Evolutionary conservation across 1,140 invertebrate genomes (phyloP), one percentile per base, ranked within the genome.

Genomic region (Cydia splendana): DNA sequence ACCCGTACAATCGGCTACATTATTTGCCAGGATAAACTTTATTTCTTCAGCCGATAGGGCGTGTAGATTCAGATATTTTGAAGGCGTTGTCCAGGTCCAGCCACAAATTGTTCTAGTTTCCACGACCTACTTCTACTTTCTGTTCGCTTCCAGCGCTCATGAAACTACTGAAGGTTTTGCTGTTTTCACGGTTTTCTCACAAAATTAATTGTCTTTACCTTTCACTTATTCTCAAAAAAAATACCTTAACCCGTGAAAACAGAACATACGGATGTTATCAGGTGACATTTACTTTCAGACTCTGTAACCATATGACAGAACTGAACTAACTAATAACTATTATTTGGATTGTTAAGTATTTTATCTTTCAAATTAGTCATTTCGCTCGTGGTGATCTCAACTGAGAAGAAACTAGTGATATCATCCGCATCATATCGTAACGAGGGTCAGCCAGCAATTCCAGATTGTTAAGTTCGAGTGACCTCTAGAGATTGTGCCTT

Each of bases 401-500:
- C 30, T 18, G 7, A 38, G 67, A 71, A 71, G 67, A 67, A 67
- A 71, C 34, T 71, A 38, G 34, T 71, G 67, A 71, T n/a, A 71
- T 38, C 38, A 71, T 71, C 38, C 24, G 67, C 67, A 71, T 38
- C 30, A 38, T 57, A 71, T 42, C 34, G n/a, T 62, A 62, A 62
- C n/a, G 34, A 38, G 67, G 67, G 67, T 71, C 67, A 71, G 34
- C 67, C 34, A 18, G 67, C 67, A 3, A 45, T 71, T 38, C 67
- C 67, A 71, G 67, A 71, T 71, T 71, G 57, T 62, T 9, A 24
- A 20, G 67, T 71, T 38, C n/a, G n/a, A 38, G 7, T 42, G 67
- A 71, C 67, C 67, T 71, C 18, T 71, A 38, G 15, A 34, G 67
- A 38, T 71, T 71, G 53, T 57, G 45, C 9, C 74, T 75, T 75